Conservation (phyloP, 1,140 invertebrate species). For the Stegodyphus mimosarum region DNA sequence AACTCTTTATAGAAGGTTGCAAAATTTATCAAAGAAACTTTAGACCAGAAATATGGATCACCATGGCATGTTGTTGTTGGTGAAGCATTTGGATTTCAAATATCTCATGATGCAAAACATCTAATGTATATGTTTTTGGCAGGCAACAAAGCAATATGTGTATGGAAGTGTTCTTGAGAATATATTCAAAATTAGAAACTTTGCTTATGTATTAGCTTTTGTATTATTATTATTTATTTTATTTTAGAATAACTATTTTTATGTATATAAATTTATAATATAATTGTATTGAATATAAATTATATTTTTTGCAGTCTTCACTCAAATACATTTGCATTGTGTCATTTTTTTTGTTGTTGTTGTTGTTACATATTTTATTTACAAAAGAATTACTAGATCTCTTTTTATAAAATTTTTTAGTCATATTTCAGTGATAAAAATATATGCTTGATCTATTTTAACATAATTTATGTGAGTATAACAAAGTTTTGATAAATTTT, state of each 20-base stretch:
- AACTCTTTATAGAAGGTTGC: conserved; percentile 69
- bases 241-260: neutral
- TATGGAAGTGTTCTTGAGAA: conserved; percentile 82
- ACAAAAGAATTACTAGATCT: too few species aligned
- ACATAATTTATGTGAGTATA: too few species aligned
- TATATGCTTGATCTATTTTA: too few species aligned
- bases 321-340: too few species aligned
- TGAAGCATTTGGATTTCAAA: conserved; percentile 92
- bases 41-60: conserved; percentile 94
- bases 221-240: neutral
- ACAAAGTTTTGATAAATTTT: too few species aligned
- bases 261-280: neutral
- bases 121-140: conserved; percentile 93
- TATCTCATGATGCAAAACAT: conserved; percentile 89
- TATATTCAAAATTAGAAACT: neutral
- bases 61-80: conserved; percentile 93
- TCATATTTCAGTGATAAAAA: too few species aligned
- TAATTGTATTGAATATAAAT: neutral
- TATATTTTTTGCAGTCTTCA: neutral
- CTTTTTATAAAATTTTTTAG: too few species aligned
- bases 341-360: too few species aligned
- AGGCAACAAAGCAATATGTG: conserved; percentile 86
- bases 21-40: conserved; percentile 88
- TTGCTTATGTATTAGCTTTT: neutral
- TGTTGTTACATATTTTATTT: too few species aligned